Evolutionary conservation across 2,888 invertebrate species (phyloP).

Genomic region (Scaptomyza cyrtandrae): DNA sequence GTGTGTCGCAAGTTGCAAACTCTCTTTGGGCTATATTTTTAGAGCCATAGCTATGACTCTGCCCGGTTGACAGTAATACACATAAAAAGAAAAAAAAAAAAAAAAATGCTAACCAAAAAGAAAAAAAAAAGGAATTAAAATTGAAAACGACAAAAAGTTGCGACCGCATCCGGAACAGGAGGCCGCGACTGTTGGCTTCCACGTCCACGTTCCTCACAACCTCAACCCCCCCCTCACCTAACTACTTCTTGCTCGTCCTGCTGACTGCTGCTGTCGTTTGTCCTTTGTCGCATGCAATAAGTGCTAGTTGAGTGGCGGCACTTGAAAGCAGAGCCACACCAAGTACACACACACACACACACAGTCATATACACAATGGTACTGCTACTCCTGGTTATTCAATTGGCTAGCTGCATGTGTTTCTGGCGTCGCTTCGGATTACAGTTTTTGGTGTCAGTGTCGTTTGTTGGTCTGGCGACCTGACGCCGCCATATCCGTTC

Average conservation of each 20-base stretch:
- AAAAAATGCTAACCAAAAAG: conserved; percentile 12
- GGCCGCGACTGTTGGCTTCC: conserved; percentile 46
- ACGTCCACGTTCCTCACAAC: conserved; percentile 1
- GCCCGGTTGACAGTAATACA: conserved; percentile 31
- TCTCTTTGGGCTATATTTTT: conserved; percentile 16
- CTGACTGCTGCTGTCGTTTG: conserved; percentile 62
- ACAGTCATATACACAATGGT: conserved; percentile 9
- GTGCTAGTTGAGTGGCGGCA: conserved; percentile 79
- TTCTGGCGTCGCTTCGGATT: conserved; percentile 75
- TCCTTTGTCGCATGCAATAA: conserved; percentile 76
- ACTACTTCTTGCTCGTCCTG: not conserved
- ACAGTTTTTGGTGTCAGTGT: conserved; percentile 77
- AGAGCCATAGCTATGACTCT: conserved; percentile 27
- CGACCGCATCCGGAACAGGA: conserved; percentile 76
- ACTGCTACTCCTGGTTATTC: conserved; percentile 35
- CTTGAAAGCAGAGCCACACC: conserved; percentile 75
- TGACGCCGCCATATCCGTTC: conserved; percentile 82
- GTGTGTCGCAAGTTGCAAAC: conserved; percentile 58
- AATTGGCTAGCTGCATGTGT: conserved; percentile 73
- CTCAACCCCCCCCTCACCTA: not conserved
- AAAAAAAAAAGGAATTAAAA: conserved; percentile 50
- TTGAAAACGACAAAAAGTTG: conserved; percentile 78
- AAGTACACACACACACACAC: conserved; percentile 27
- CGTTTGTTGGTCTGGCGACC: conserved; percentile 72
- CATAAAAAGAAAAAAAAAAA: conserved; percentile 2